phyloP scores from a whole-genome alignment of 2,113 vertebrate species.

The Cebus imitator region DNA sequence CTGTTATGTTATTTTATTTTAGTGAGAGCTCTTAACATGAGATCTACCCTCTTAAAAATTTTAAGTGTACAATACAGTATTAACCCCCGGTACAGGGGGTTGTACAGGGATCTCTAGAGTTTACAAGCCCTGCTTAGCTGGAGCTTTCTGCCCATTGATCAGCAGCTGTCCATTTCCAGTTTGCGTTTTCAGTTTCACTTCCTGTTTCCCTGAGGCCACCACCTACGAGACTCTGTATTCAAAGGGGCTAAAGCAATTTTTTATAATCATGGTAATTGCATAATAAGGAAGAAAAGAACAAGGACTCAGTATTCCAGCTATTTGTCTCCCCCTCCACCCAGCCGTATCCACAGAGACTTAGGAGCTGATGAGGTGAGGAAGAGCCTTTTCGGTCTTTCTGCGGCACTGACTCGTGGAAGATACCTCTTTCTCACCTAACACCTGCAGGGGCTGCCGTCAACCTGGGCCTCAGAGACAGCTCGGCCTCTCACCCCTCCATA shows the following conservation, averaged over 20 bases:
- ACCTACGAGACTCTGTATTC: neutral
- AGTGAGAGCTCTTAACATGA: neutral
- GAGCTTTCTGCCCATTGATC: neutral
- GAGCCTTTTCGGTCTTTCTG: too few species aligned
- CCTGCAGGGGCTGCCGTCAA: neutral
- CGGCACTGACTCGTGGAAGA: neutral
- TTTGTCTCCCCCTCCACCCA: neutral
- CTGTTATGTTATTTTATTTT: neutral
- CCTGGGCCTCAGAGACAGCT: neutral
- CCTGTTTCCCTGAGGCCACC: neutral
- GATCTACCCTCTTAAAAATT: neutral
- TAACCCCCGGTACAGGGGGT: neutral
- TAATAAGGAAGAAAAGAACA: neutral
- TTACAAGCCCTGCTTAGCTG: neutral
- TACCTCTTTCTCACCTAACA: neutral
- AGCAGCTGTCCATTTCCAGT: neutral
- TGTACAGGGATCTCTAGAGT: neutral
- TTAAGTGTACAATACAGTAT: neutral
- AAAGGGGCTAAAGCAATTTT: neutral
- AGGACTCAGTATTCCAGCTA: neutral
- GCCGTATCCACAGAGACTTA: rapidly evolving
- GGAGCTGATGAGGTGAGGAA: neutral
- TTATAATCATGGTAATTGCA: neutral
- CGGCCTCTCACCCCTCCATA: neutral
- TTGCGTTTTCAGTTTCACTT: neutral